phyloP scores from a whole-genome alignment of 2,888 invertebrate genomes.

The Anorthoa munda region DNA sequence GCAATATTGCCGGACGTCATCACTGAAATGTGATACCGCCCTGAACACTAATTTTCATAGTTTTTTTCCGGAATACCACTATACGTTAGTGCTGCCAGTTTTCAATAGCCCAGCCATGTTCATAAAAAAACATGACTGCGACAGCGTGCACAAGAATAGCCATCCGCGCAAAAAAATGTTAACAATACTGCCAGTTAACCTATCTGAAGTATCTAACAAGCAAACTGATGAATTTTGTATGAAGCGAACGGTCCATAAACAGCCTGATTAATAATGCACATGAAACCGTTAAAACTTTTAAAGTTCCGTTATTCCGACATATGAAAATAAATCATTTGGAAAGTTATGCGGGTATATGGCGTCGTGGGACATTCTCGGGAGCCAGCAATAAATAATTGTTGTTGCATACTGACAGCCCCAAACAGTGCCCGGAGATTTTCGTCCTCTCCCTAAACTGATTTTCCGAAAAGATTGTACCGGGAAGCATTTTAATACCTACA shows the following conservation, averaged over 20 bases:
- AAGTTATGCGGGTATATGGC: constrained; percentile 72
- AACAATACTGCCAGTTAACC: not conserved
- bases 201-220: not conserved
- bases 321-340: constrained; percentile 75
- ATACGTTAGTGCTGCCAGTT: not conserved
- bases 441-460: constrained; percentile 37
- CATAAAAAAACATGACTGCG: constrained; percentile 1
- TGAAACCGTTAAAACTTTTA: constrained; percentile 63
- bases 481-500: constrained; percentile 42
- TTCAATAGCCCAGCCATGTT: not conserved
- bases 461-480: constrained; percentile 41
- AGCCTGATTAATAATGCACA: constrained; percentile 48
- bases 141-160: not conserved
- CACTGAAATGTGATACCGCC: not conserved
- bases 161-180: not conserved
- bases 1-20: not conserved
- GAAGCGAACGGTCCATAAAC: constrained; percentile 10
- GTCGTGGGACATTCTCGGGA: constrained; percentile 67
- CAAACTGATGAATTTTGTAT: constrained; percentile 8
- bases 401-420: constrained; percentile 67
- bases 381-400: constrained; percentile 75
- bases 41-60: not conserved
- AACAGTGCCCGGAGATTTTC: constrained; percentile 53
- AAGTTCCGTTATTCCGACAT: constrained; percentile 69
- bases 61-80: not conserved